Conservation (phyloP, 2,888 invertebrate species). For the Pyrrhopygopsis socrates region DNA sequence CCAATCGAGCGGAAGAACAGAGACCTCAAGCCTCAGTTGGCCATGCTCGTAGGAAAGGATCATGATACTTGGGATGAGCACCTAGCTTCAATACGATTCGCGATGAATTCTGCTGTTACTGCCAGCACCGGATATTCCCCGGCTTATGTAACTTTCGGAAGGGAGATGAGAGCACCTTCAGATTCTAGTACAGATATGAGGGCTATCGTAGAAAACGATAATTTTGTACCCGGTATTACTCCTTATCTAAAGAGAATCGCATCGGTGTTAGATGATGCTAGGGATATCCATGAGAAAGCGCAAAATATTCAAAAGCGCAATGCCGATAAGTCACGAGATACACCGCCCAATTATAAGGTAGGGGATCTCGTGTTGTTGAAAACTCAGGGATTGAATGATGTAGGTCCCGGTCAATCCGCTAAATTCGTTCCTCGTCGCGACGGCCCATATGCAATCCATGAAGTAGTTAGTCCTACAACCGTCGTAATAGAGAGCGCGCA, state of each 20-base stretch:
- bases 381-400: background rate
- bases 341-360: background rate
- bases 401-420: too few species aligned
- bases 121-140: slow-evolving; percentile 50
- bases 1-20: slow-evolving; percentile 87
- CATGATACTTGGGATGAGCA: slow-evolving; percentile 45
- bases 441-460: too few species aligned
- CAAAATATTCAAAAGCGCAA: too few species aligned
- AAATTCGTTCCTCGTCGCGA: too few species aligned
- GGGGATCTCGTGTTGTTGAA: background rate
- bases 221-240: slow-evolving; percentile 31
- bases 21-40: slow-evolving; percentile 85
- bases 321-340: too few species aligned
- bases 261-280: background rate
- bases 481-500: too few species aligned
- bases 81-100: slow-evolving; percentile 32
- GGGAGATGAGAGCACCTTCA: slow-evolving; percentile 49
- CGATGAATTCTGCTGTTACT: slow-evolving; percentile 44
- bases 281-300: slow-evolving; percentile 31
- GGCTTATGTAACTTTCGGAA: slow-evolving; percentile 59
- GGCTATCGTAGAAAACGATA: slow-evolving; percentile 30
- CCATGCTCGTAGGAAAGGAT: slow-evolving; percentile 77
- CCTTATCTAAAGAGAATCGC: slow-evolving; percentile 26
- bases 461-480: too few species aligned
- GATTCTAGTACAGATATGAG: slow-evolving; percentile 17